Evolutionary conservation across 2,888 invertebrate genomes (phyloP).

Genomic region (Chesias legatella): DNA sequence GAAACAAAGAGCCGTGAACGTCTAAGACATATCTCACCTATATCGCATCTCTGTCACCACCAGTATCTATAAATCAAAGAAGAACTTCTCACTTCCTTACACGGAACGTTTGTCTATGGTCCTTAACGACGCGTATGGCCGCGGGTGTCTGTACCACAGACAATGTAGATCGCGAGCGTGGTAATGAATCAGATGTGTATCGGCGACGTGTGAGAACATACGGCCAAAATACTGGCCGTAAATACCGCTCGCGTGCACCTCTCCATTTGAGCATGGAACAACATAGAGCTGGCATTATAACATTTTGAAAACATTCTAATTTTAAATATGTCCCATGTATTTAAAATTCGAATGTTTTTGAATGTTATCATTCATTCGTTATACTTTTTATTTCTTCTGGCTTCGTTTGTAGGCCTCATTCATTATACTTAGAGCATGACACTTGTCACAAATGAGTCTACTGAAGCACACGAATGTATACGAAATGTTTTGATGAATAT

Average conservation of each 20-base stretch:
- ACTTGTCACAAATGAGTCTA: no score
- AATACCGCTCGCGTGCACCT: conserved; percentile 74
- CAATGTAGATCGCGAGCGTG: conserved; percentile 60
- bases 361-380: no score
- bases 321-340: no score
- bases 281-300: conserved; percentile 39
- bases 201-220: conserved; percentile 78
- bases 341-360: no score
- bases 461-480: no score
- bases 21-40: no score
- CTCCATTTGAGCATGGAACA: conserved; percentile 27
- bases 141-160: conserved; percentile 39
- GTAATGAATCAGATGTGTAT: conserved; percentile 80
- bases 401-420: no score
- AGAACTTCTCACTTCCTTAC: conserved; percentile 27
- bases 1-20: no score
- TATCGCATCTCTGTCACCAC: not conserved
- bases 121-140: conserved; percentile 40
- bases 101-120: conserved; percentile 31
- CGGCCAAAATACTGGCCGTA: conserved; percentile 77
- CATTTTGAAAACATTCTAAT: conserved; percentile 3
- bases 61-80: conserved; percentile 28
- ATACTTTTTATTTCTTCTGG: no score
- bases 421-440: no score
- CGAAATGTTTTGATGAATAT: no score